phyloP scores from a whole-genome alignment of 2,113 vertebrate species.

The Baryphthengus martii region DNA sequence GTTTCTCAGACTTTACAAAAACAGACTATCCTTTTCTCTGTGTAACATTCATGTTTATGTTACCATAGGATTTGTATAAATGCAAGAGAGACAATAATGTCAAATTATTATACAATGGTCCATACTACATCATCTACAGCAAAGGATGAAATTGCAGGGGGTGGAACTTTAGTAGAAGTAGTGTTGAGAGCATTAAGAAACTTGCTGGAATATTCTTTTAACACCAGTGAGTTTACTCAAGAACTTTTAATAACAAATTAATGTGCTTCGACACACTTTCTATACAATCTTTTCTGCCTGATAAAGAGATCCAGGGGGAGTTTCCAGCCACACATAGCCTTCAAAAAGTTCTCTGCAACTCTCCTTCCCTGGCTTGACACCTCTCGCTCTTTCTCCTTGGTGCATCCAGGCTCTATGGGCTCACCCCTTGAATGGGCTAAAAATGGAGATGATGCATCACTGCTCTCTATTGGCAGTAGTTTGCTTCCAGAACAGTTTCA shows the following conservation, averaged over 20 bases:
- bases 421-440: neutral
- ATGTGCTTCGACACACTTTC: neutral
- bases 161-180: neutral
- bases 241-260: neutral
- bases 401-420: rapidly evolving
- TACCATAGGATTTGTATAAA: neutral
- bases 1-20: neutral
- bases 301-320: neutral
- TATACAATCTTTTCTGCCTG: neutral
- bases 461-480: neutral
- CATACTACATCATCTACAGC: neutral
- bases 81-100: neutral
- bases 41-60: neutral
- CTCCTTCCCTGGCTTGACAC: neutral
- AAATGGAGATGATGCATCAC: neutral
- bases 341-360: neutral
- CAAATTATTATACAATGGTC: neutral
- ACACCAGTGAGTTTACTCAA: neutral
- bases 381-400: neutral
- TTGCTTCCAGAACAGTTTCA: neutral
- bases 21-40: rapidly evolving
- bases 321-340: rapidly evolving
- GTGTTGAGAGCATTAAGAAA: neutral
- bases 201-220: neutral
- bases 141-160: rapidly evolving